Evolutionary conservation across 2,888 invertebrate species (phyloP).

Genomic region (Drosophila mimetica): DNA sequence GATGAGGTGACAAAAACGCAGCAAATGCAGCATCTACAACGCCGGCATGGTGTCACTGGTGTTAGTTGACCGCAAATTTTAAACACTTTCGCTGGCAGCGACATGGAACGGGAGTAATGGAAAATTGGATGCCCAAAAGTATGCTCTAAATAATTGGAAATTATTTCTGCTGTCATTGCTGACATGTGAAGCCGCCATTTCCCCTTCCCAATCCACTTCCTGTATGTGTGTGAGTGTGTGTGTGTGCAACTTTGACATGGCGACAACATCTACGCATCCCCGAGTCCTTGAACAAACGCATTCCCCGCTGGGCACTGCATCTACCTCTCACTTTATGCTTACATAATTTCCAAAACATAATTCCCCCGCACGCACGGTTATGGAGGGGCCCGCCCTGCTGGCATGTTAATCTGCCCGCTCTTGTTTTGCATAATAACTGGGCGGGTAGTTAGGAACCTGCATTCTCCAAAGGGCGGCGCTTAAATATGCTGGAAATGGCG

Average conservation of each 20-base stretch:
- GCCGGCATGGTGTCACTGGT: slow-evolving; percentile 23
- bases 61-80: slow-evolving; percentile 66
- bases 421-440: slow-evolving; percentile 64
- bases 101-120: slow-evolving; percentile 4
- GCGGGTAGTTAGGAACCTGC: slow-evolving; percentile 9
- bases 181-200: slow-evolving; percentile 19
- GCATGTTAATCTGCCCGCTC: slow-evolving; percentile 54
- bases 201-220: not conserved
- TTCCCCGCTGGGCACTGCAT: slow-evolving; percentile 5
- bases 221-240: not conserved
- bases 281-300: not conserved
- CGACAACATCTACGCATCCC: slow-evolving; percentile 49
- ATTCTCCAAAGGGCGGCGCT: slow-evolving; percentile 11
- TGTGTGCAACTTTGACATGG: slow-evolving; percentile 40
- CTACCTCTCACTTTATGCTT: slow-evolving; percentile 61
- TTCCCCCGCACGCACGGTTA: slow-evolving; percentile 21
- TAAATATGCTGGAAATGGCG: slow-evolving; percentile 23
- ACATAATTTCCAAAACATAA: slow-evolving; percentile 55
- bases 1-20: slow-evolving; percentile 61
- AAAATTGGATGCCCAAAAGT: slow-evolving; percentile 54
- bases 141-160: slow-evolving; percentile 74
- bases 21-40: slow-evolving; percentile 21
- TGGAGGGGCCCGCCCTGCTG: slow-evolving; percentile 23
- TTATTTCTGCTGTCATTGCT: slow-evolving; percentile 63
- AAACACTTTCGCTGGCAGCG: slow-evolving; percentile 30